phyloP scores from a whole-genome alignment of 1,140 invertebrate genomes.

The Cyclina sinensis region DNA sequence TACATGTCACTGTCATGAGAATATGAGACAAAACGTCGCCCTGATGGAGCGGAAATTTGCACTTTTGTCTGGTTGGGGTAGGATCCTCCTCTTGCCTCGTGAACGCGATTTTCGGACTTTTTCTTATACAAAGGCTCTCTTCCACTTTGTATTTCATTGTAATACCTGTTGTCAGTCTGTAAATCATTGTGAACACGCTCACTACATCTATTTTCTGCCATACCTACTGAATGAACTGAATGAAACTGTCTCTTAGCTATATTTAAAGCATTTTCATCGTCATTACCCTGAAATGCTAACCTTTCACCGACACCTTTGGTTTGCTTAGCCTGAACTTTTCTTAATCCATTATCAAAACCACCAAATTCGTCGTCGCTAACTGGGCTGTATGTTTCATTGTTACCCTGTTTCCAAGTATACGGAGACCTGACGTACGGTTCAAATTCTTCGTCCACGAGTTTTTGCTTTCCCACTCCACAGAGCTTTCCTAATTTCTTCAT shows the following conservation, averaged over 20 bases:
- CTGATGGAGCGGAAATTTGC: background rate
- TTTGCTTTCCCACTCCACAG: background rate
- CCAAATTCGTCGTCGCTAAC: background rate
- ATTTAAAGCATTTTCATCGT: background rate
- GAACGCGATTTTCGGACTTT: background rate
- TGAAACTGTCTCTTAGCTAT: background rate
- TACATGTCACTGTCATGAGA: constrained; percentile 43
- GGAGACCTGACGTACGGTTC: background rate
- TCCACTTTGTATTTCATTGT: background rate
- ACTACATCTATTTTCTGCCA: background rate
- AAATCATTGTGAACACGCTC: background rate
- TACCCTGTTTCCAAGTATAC: background rate
- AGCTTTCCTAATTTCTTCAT: background rate
- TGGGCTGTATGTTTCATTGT: background rate
- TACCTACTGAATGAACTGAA: background rate
- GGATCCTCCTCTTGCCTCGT: background rate
- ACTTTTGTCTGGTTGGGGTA: background rate
- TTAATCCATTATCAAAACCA: background rate
- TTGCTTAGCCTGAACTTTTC: background rate
- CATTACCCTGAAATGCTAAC: background rate
- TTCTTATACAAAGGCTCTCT: background rate
- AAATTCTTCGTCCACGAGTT: background rate
- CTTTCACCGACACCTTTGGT: background rate
- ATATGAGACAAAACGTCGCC: background rate
- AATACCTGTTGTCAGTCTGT: no score